Evolutionary conservation across 2,113 vertebrate species (phyloP).

Genomic region (Nibea albiflora): DNA sequence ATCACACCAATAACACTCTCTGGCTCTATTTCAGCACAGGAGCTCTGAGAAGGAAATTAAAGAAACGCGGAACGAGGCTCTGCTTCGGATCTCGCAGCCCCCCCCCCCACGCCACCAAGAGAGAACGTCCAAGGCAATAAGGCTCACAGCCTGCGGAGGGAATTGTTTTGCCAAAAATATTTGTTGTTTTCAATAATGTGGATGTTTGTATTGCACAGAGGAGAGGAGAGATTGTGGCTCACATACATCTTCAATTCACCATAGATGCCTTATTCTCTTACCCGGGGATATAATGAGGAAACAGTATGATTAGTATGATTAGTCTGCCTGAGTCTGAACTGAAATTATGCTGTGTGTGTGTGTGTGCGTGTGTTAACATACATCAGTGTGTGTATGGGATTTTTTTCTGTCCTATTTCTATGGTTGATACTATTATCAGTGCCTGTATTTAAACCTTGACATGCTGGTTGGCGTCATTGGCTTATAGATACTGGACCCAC

Average conservation of each 20-base stretch:
- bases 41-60: conserved; percentile 63
- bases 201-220: conserved; percentile 47
- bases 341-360: conserved; percentile 39
- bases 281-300: conserved; percentile 28
- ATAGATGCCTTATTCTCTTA: conserved; percentile 27
- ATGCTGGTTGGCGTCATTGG: conserved; percentile 11
- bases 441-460: conserved; percentile 29
- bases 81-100: conserved; percentile 18
- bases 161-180: conserved; percentile 68
- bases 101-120: background rate
- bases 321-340: conserved; percentile 37
- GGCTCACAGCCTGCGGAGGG: conserved; percentile 53
- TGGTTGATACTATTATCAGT: conserved; percentile 14
- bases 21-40: conserved; percentile 52
- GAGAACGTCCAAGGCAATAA: conserved; percentile 61
- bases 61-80: conserved; percentile 38
- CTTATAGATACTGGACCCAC: conserved; percentile 28
- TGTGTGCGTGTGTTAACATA: conserved; percentile 13
- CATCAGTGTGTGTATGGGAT: background rate
- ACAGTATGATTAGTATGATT: conserved; percentile 58
- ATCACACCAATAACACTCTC: conserved; percentile 58
- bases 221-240: conserved; percentile 23
- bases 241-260: conserved; percentile 54
- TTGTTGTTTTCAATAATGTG: conserved; percentile 69
- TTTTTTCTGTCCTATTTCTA: conserved; percentile 18